Conservation (phyloP, 1,140 invertebrate genomes). For the Phocides pigmalion region DNA sequence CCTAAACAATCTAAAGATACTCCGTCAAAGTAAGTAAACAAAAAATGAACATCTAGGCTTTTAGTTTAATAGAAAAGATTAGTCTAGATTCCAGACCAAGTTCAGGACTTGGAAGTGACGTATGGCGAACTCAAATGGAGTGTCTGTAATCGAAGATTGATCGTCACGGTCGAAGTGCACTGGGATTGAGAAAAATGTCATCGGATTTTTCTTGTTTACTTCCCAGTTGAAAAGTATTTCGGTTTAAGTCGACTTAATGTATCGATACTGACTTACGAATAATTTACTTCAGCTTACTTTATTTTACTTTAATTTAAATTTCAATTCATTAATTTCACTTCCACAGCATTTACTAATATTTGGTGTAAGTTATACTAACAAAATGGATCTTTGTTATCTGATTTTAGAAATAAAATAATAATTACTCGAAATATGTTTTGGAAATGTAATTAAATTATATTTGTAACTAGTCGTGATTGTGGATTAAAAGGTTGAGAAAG, state of each 20-base stretch:
- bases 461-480: too few relatives aligned
- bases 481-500: too few relatives aligned
- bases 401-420: too few relatives aligned
- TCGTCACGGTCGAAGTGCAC: slow-evolving; percentile 24
- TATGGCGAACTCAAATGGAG: slow-evolving; percentile 38
- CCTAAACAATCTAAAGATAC: too few relatives aligned
- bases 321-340: too few relatives aligned
- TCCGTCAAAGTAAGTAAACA: neutral
- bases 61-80: slow-evolving; percentile 13
- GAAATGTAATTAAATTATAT: too few relatives aligned
- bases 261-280: slow-evolving; percentile 3
- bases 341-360: too few relatives aligned
- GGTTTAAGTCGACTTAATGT: slow-evolving; percentile 15
- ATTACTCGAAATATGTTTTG: too few relatives aligned
- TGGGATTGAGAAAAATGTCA: slow-evolving; percentile 35
- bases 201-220: slow-evolving; percentile 26
- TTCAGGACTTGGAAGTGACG: slow-evolving; percentile 13
- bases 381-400: too few relatives aligned
- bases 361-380: too few relatives aligned
- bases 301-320: too few relatives aligned
- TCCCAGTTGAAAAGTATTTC: slow-evolving; percentile 12
- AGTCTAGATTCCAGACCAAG: slow-evolving; percentile 25
- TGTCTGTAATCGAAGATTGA: slow-evolving; percentile 46
- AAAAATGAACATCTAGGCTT: slow-evolving; percentile 12
- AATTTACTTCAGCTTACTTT: neutral